Evolutionary conservation across 2,113 vertebrate genomes (phyloP).

Genomic region (Cettia cetti): DNA sequence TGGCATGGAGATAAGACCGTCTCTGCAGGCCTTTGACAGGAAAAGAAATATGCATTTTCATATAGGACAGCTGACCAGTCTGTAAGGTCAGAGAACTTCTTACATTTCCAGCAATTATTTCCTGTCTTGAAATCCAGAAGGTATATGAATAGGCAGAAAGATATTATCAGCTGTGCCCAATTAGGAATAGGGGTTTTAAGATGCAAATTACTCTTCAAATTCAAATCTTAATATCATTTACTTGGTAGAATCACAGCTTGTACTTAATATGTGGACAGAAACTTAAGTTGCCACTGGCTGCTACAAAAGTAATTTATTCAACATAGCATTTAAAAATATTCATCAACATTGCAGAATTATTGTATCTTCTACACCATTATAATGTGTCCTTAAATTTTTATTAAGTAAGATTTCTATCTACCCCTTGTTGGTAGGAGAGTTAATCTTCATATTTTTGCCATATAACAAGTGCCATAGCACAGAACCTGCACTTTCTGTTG

Average conservation of each 20-base stretch:
- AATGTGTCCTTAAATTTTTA: neutral
- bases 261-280: neutral
- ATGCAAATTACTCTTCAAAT: slow-evolving; percentile 1
- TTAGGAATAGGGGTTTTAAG: neutral
- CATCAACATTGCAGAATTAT: neutral
- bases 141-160: neutral
- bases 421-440: neutral
- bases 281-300: neutral
- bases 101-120: neutral
- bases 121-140: neutral
- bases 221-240: neutral
- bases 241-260: neutral
- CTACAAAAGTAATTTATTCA: neutral
- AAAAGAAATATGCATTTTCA: neutral
- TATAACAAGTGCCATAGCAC: neutral
- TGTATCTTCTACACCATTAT: neutral
- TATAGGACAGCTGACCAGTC: neutral
- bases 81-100: neutral
- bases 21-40: neutral
- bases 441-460: neutral
- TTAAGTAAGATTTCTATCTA: neutral
- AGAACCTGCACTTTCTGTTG: neutral
- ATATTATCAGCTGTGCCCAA: neutral
- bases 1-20: neutral
- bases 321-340: neutral